A percentile compares a stretch with the other conserved stretches of the same genome.
Evolutionary conservation across 2,888 invertebrate genomes (phyloP).

Genomic region (Drosophila paucipuncta): DNA sequence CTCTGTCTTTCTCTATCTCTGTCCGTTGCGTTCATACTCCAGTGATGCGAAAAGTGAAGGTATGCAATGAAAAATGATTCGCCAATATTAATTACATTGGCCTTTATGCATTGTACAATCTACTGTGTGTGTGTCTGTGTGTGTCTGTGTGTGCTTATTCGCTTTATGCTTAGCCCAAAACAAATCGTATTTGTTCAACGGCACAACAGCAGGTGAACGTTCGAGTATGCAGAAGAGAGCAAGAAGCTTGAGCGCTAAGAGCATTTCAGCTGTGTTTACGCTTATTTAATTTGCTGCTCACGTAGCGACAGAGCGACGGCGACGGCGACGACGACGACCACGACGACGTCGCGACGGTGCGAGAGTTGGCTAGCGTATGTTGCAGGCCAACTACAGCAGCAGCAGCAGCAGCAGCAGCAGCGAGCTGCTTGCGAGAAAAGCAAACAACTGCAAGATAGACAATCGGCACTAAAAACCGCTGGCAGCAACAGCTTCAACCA

Average conservation of each 20-base stretch:
- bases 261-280: conserved; percentile 29
- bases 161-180: conserved; percentile 62
- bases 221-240: conserved; percentile 54
- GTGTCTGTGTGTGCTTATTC: conserved; percentile 10
- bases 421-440: conserved; percentile 13
- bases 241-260: conserved; percentile 38
- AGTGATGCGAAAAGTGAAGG: conserved; percentile 67
- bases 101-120: conserved; percentile 57
- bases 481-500: conserved; percentile 39
- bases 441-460: conserved; percentile 58
- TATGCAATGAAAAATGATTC: conserved; percentile 59
- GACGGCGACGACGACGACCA: neutral
- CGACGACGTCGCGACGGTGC: conserved; percentile 29
- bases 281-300: conserved; percentile 72
- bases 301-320: conserved; percentile 44
- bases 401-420: conserved; percentile 1
- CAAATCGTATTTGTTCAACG: conserved; percentile 40
- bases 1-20: conserved; percentile 3
- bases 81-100: conserved; percentile 47
- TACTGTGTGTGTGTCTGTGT: neutral
- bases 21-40: neutral
- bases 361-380: conserved; percentile 41
- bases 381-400: conserved; percentile 26
- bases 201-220: conserved; percentile 65
- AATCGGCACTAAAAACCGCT: conserved; percentile 31